A percentile compares a stretch with the other conserved stretches of the same genome.
Evolutionary conservation across 2,113 vertebrate genomes (phyloP).

Genomic region (Tetrao urogallus): DNA sequence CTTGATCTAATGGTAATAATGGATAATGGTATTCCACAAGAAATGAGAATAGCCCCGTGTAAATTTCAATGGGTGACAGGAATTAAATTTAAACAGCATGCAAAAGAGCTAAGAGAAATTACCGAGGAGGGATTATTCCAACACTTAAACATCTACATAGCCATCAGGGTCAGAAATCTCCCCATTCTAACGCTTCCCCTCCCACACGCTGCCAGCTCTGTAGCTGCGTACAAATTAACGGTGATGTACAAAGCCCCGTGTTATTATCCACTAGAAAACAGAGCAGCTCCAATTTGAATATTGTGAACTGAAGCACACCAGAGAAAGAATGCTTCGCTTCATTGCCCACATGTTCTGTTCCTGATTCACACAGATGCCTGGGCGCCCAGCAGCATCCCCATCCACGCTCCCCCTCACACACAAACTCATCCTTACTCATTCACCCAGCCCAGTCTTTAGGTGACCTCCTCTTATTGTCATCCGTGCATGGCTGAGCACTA

Average conservation of each 20-base stretch:
- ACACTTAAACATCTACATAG: neutral
- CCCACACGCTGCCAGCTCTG: neutral
- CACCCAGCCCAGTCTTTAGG: accelerated
- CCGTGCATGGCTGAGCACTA: neutral
- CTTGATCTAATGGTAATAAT: neutral
- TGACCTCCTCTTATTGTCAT: neutral
- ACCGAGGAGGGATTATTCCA: neutral
- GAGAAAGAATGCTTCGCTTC: neutral
- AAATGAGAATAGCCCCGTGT: neutral
- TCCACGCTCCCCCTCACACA: neutral
- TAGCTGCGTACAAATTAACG: neutral
- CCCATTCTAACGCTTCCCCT: neutral
- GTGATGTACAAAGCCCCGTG: neutral
- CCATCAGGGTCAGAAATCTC: neutral
- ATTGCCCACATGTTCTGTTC: neutral
- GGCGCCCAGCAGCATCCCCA: neutral
- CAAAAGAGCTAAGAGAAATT: neutral
- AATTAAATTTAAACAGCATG: neutral
- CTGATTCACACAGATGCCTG: accelerated
- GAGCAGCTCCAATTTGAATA: neutral
- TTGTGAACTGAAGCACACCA: conserved; percentile 2
- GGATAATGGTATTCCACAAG: neutral
- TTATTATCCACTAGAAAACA: neutral
- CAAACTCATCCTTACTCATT: neutral
- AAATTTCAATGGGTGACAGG: neutral